Evolutionary conservation across 2,888 invertebrate genomes (phyloP), one percentile per base, ranked within the genome.

Genomic region (Urechis unicinctus): DNA sequence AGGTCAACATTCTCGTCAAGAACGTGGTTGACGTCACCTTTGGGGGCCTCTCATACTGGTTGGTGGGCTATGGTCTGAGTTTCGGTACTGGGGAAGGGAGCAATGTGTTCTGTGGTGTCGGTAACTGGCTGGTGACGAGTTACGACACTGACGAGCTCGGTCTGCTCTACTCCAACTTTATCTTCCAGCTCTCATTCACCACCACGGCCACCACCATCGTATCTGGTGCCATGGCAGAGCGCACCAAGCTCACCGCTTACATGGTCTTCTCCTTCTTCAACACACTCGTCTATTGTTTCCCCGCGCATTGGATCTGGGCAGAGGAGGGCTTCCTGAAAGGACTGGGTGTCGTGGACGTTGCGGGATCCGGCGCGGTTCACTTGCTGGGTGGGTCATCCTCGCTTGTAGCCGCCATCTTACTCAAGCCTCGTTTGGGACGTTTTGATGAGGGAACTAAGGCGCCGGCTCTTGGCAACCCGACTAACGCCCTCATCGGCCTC

Each of bases 111-210:
- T 85, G 91, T 62, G 91, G 89, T 0, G 82, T 88, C 22, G 92
- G 94, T 0, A 87, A 88, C 74, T 91, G 89, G 75, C 83, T 89
- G 1, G 80, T 91, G 5, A 77, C 92, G 79, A 52, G 41, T 17
- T 87, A 89, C 0, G 82, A 72, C 44, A 67, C 63, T 2, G 59
- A 64, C 1, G 78, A 87, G 0, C 91, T 91, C 87, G 93, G 93
- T 0, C 86, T 87, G 0, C 85, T 88, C 50, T 91, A 89, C 74
- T 88, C 92, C 0, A 89, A 89, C 0, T 93, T 92, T 22, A 57
- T 57, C 42, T 17, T 48, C 48, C 66, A 68, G 46, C 43, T 61
- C 26, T 57, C 59, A 1, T 60, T 61, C 44, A 56, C 57, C 24
- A 61, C 60, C 17, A 61, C 60, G 2, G 55, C 60, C 13, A 58